Conservation (phyloP, 1,140 invertebrate genomes). For the Nephotettix cincticeps region DNA sequence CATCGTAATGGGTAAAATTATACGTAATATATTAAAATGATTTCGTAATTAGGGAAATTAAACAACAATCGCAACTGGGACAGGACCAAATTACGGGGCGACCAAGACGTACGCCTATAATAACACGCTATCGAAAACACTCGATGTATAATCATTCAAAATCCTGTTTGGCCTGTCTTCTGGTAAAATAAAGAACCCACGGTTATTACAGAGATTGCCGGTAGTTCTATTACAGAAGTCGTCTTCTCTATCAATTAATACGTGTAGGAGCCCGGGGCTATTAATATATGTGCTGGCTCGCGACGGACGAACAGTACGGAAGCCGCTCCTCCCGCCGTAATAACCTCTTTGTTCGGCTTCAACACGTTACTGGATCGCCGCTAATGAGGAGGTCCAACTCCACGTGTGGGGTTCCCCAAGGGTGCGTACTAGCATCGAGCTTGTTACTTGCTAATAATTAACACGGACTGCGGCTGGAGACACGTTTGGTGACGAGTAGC, state of each 20-base stretch:
- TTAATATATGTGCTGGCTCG: neutral
- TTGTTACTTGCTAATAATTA: no score
- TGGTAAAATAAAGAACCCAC: neutral
- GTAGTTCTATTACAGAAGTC: slow-evolving; percentile 20
- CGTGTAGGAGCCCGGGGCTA: neutral
- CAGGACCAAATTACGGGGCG: neutral
- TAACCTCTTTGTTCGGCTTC: neutral
- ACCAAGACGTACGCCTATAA: slow-evolving; percentile 7
- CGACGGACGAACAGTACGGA: neutral
- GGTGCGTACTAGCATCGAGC: no score
- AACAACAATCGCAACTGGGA: slow-evolving; percentile 7
- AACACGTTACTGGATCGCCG: no score
- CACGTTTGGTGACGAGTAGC: no score
- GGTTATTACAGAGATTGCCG: slow-evolving; percentile 18
- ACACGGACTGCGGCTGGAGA: no score
- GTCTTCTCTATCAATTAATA: slow-evolving; percentile 19
- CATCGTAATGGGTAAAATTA: neutral
- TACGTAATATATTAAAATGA: slow-evolving; percentile 18
- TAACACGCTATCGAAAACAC: slow-evolving; percentile 22
- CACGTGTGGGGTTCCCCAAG: no score
- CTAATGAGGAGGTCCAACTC: no score
- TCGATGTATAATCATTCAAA: slow-evolving; percentile 16
- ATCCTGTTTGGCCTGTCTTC: slow-evolving; percentile 15
- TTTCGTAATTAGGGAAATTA: slow-evolving; percentile 18
- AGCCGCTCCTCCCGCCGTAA: neutral